Conservation (phyloP, 2,888 invertebrate genomes). For the Phlogophora meticulosa region DNA sequence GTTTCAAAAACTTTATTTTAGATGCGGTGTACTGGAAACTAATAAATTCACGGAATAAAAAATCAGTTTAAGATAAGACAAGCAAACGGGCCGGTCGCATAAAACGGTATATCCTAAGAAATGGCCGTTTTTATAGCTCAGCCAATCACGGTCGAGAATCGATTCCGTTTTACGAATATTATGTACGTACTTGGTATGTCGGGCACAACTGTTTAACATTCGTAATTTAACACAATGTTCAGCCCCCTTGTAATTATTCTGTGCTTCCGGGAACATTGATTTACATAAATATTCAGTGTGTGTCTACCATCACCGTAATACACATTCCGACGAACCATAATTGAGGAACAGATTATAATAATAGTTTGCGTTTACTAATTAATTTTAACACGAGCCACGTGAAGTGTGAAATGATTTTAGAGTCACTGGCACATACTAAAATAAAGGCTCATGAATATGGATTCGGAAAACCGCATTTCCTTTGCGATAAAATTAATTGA, state of each 20-base stretch:
- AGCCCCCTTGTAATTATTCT: slow-evolving; percentile 44
- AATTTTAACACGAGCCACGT: slow-evolving; percentile 37
- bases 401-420: slow-evolving; percentile 42
- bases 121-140: slow-evolving; percentile 51
- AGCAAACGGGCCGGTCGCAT: slow-evolving; percentile 38
- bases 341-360: slow-evolving; percentile 59
- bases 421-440: slow-evolving; percentile 43
- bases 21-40: neutral
- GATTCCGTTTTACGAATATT: slow-evolving; percentile 43
- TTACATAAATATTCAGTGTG: slow-evolving; percentile 59
- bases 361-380: slow-evolving; percentile 47
- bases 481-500: slow-evolving; percentile 24
- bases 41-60: slow-evolving; percentile 28
- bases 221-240: slow-evolving; percentile 45
- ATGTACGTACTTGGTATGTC: slow-evolving; percentile 31
- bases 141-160: slow-evolving; percentile 51
- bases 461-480: slow-evolving; percentile 29
- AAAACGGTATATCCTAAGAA: slow-evolving; percentile 52
- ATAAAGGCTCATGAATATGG: slow-evolving; percentile 43
- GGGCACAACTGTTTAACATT: slow-evolving; percentile 27
- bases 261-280: slow-evolving; percentile 42
- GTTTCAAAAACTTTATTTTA: neutral
- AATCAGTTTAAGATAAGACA: slow-evolving; percentile 33
- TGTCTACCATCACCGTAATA: slow-evolving; percentile 35
- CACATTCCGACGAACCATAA: slow-evolving; percentile 32